Percentiles rank a stretch among this genome's conserved stretches.
These are phyloP conservation scores for Amaurobius ferox DNA, from an alignment of 2,888 invertebrate genomes.

Conservation along the genomic window DNA sequence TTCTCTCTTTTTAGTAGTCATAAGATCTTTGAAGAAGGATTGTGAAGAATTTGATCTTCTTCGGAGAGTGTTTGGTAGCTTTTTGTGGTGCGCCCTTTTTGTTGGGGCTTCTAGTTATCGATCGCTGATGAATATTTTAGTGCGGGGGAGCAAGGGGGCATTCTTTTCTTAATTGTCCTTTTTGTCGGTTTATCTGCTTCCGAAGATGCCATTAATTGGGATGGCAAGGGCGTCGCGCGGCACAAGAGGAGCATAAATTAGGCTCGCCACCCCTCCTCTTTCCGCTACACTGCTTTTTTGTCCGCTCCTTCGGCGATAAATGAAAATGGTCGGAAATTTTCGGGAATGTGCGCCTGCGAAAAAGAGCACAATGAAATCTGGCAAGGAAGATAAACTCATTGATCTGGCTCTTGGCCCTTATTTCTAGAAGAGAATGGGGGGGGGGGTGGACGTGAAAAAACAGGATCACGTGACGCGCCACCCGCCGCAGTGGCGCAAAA, in stretches of 20 bases:
- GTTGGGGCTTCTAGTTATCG: conserved; percentile 31
- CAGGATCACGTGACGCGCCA: conserved; percentile 45
- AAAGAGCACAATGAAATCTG: conserved; percentile 46
- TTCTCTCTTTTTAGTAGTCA: too few relatives aligned
- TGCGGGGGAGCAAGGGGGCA: conserved; percentile 6
- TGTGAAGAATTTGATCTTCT: neutral
- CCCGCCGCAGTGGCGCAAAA: conserved; percentile 56
- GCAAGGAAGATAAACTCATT: conserved; percentile 54
- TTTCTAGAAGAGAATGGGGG: conserved; percentile 33
- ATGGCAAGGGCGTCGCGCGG: conserved; percentile 58
- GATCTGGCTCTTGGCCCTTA: conserved; percentile 65
- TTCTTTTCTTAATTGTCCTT: conserved; percentile 71
- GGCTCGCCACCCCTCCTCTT: conserved; percentile 30
- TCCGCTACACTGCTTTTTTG: conserved; percentile 65
- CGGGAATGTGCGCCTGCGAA: conserved; percentile 24
- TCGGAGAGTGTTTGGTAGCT: neutral
- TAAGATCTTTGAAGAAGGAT: too few relatives aligned
- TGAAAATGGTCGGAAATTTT: conserved; percentile 67
- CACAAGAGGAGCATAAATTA: conserved; percentile 63
- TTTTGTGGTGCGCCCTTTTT: conserved; percentile 32
- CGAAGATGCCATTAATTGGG: conserved; percentile 71
- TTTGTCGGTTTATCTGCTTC: conserved; percentile 70
- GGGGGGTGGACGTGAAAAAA: conserved; percentile 16
- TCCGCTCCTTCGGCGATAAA: conserved; percentile 55
- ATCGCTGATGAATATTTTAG: conserved; percentile 28